These are phyloP conservation scores for Labeo catla DNA, from an alignment of 2,113 vertebrate species.

Conservation along the genomic window DNA sequence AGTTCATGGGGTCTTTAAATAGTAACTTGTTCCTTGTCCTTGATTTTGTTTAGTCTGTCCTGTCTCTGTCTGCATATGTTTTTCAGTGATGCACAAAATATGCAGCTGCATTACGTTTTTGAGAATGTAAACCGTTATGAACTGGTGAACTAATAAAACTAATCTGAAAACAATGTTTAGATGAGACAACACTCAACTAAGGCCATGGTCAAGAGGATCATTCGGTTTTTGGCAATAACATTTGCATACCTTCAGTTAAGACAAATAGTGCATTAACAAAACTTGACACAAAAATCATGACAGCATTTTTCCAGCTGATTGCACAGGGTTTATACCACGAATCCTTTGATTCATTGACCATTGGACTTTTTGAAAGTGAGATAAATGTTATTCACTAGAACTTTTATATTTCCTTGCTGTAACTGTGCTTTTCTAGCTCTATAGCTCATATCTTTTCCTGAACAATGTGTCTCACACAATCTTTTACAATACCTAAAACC, in stretches of 20 bases:
- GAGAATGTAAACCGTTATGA: constrained; percentile 13
- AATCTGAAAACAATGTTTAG: constrained; percentile 29
- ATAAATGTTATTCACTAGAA: not conserved
- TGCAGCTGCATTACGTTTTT: constrained; percentile 25
- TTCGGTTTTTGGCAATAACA: not conserved
- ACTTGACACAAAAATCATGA: not conserved
- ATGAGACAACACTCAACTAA: constrained; percentile 17
- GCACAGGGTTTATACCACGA: not conserved
- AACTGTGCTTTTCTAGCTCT: not conserved
- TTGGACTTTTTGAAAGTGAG: not conserved
- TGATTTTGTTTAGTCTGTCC: constrained; percentile 36
- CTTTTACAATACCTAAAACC: constrained; percentile 52
- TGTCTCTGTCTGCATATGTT: constrained; percentile 25
- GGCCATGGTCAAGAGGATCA: not conserved
- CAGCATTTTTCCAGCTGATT: not conserved
- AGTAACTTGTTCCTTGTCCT: not conserved
- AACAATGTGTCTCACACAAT: constrained; percentile 11
- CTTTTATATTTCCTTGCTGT: not conserved
- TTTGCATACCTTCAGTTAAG: not conserved
- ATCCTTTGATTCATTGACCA: not conserved
- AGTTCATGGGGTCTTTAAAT: constrained; percentile 22
- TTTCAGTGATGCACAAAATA: constrained; percentile 23
- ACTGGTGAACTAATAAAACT: not conserved
- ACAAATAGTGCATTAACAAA: not conserved
- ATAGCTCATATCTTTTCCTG: not conserved